Evolutionary conservation across 2,797 vertebrate species (phyloP), one percentile per base, ranked within the genome.

Genomic region (Scyliorhinus canicula): DNA sequence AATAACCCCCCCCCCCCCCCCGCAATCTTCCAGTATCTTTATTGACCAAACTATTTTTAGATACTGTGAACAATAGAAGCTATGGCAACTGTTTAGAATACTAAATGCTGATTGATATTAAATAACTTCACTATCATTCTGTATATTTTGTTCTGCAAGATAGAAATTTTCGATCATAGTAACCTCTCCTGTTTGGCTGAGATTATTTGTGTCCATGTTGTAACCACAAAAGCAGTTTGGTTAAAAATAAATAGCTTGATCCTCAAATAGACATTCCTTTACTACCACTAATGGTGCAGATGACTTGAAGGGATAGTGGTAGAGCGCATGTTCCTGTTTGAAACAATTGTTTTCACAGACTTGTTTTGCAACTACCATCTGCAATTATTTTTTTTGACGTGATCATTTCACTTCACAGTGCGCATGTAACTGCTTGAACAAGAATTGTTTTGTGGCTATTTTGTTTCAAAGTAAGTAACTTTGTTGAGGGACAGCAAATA

Each of bases 201-300:
- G 63, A 50, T 93, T 93, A 93, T 69, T 93, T 93, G 31, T 65
- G 91, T 69, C 91, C 50, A 47, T 93, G 40, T 93, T 44, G 63
- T 93, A 69, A 69, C 40, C 93, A 71, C 65, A 71, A 52, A 71
- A 93, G 47, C 67, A 60, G 63, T 71, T 93, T 71, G 67, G 26
- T 93, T 93, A 93, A 93, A 93, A 69, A 93, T 93, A 47, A 93
- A 93, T 93, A 50, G 63, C 44, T 71, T 93, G 93, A 40, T 93
- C 28, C 35, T 93, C 60, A 67, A 93, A 69, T 69, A 93, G 44
- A 88, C 85, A 57, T 88, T 88, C 85, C 85, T 88, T 52, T 55
- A 57, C 28, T 93, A 71, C 44, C 91, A 47, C 9, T 93, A 31
- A 69, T 47, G 28, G 85, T 88, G 14, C 24, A n/a, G 85, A 52